Conservation (phyloP, 1,140 invertebrate genomes). For the Chelonus insularis region DNA sequence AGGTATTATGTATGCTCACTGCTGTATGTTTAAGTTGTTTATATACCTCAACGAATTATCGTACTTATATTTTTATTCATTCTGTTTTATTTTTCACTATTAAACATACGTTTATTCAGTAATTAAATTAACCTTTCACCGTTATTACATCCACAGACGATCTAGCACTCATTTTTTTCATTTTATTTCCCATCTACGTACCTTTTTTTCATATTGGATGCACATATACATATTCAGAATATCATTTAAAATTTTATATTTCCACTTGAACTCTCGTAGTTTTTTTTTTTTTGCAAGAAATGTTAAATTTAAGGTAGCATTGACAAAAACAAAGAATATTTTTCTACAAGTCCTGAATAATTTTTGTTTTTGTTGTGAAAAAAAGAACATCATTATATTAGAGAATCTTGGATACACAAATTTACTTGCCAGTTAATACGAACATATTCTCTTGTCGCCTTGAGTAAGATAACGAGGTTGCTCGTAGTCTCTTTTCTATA, state of each 20-base stretch:
- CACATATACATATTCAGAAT: neutral
- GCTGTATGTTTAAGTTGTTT: neutral
- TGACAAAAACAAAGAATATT: neutral
- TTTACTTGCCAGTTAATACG: neutral
- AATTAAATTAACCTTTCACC: slow-evolving; percentile 28
- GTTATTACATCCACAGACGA: neutral
- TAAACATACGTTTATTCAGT: too few species aligned
- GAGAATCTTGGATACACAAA: too few species aligned
- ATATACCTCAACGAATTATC: neutral
- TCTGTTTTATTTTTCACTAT: too few species aligned
- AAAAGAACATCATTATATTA: too few species aligned
- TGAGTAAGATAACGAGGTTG: slow-evolving; percentile 19
- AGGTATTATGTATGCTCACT: slow-evolving; percentile 25
- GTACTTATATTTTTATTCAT: too few species aligned
- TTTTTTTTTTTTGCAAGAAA: neutral
- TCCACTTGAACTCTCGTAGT: neutral
- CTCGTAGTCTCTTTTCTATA: neutral
- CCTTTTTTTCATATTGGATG: too few species aligned
- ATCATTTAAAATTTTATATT: neutral
- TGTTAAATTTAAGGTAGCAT: neutral
- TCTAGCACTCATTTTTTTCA: neutral
- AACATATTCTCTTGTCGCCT: neutral
- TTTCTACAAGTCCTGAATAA: neutral
- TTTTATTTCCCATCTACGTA: neutral
- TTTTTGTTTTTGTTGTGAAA: too few species aligned